Percentiles rank a stretch among this genome's conserved stretches.
Evolutionary conservation across 2,797 vertebrate genomes (phyloP).

Genomic region (Crocodylus rhombifer): DNA sequence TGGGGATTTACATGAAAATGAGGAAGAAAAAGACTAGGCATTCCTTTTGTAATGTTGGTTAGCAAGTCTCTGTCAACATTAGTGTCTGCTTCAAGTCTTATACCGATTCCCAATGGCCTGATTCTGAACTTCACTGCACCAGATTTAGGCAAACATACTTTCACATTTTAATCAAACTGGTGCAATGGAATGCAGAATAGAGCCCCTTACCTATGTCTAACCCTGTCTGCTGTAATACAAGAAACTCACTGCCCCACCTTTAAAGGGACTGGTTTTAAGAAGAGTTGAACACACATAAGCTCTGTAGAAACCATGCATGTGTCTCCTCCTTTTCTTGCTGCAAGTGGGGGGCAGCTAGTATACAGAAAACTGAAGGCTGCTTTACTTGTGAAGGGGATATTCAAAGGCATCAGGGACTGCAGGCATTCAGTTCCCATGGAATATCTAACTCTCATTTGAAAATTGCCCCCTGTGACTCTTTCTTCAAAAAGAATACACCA

Average conservation of each 20-base stretch:
- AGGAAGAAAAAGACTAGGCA: constrained; percentile 25
- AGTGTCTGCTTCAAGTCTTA: not conserved
- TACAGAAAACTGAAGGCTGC: not conserved
- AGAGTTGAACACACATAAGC: not conserved
- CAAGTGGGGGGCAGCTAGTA: not conserved
- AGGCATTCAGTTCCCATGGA: not conserved
- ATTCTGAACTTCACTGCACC: not conserved
- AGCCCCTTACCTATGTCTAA: not conserved
- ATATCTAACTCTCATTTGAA: not conserved
- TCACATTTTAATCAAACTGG: not conserved
- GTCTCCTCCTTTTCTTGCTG: not conserved
- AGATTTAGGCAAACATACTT: constrained; percentile 8
- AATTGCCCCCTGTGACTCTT: not conserved
- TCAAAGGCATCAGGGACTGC: not conserved
- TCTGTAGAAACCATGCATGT: not conserved
- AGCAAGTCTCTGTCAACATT: not conserved
- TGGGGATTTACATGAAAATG: constrained; percentile 3
- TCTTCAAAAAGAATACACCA: not conserved
- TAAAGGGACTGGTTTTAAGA: not conserved
- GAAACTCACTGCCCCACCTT: not conserved
- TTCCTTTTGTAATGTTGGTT: constrained; percentile 10
- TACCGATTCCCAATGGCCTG: not conserved
- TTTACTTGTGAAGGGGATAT: not conserved
- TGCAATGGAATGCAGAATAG: not conserved
- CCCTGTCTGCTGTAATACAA: not conserved